A percentile compares a stretch with the other conserved stretches of the same genome.
These are phyloP conservation scores for Rhinogobius similis DNA, from an alignment of 2,113 vertebrate genomes.

Conservation along the genomic window DNA sequence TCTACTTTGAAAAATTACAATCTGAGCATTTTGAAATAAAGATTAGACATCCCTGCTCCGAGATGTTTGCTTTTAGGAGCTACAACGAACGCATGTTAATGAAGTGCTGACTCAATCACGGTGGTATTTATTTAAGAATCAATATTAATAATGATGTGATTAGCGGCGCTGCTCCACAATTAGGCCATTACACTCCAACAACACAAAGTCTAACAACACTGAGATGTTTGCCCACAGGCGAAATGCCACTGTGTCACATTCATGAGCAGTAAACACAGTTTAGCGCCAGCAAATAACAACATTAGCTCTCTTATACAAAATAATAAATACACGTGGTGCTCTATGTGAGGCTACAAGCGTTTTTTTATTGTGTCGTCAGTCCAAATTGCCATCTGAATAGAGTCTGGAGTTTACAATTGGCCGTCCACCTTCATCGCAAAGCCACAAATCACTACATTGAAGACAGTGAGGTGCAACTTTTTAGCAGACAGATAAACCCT, in stretches of 20 bases:
- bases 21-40: too few species aligned
- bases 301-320: too few species aligned
- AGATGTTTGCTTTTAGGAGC: not conserved
- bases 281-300: not conserved
- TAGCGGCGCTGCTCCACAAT: not conserved
- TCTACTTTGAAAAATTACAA: too few species aligned
- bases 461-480: too few species aligned
- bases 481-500: too few species aligned
- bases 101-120: conserved; percentile 6
- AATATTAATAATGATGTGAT: conserved; percentile 15
- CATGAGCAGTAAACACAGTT: not conserved
- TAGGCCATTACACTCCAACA: not conserved
- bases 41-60: not conserved
- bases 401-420: too few species aligned
- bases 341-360: not conserved
- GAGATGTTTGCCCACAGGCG: conserved; percentile 9
- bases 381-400: not conserved
- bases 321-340: too few species aligned
- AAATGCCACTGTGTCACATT: conserved; percentile 7
- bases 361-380: not conserved
- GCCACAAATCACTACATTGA: too few species aligned
- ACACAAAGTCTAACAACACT: not conserved
- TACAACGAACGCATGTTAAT: not conserved
- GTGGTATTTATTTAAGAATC: conserved; percentile 10
- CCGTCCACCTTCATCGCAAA: too few species aligned